phyloP scores from a whole-genome alignment of 2,113 vertebrate species.

The Progne subis region DNA sequence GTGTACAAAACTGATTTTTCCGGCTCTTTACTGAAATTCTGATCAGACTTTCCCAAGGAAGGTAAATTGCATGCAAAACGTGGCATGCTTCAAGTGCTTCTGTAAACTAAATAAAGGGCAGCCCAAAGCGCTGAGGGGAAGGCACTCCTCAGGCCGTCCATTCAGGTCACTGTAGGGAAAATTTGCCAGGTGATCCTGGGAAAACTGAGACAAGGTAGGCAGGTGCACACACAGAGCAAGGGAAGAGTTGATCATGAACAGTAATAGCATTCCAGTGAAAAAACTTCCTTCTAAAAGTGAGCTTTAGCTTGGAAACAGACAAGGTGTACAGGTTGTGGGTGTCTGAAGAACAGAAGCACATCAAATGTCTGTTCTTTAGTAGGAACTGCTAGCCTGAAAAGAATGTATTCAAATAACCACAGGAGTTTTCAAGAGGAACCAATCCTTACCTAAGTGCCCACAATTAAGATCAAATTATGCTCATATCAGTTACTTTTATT shows the following conservation, averaged over 20 bases:
- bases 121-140: neutral
- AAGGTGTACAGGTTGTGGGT: neutral
- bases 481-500: neutral
- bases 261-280: neutral
- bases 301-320: neutral
- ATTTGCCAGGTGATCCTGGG: neutral
- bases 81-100: neutral
- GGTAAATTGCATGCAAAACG: neutral
- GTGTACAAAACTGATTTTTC: conserved; percentile 18
- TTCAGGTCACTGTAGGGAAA: neutral
- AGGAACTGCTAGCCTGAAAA: neutral
- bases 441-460: neutral
- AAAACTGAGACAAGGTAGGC: neutral
- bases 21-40: conserved; percentile 11
- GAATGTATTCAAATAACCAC: neutral
- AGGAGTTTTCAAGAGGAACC: neutral
- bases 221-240: neutral
- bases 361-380: neutral
- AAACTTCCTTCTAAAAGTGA: neutral
- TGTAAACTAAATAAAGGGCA: neutral
- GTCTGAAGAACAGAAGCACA: neutral
- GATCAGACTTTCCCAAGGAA: neutral
- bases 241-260: neutral
- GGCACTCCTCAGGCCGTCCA: neutral
- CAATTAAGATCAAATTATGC: neutral